Conservation (phyloP, 2,113 vertebrate species). For the Prionailurus bengalensis region DNA sequence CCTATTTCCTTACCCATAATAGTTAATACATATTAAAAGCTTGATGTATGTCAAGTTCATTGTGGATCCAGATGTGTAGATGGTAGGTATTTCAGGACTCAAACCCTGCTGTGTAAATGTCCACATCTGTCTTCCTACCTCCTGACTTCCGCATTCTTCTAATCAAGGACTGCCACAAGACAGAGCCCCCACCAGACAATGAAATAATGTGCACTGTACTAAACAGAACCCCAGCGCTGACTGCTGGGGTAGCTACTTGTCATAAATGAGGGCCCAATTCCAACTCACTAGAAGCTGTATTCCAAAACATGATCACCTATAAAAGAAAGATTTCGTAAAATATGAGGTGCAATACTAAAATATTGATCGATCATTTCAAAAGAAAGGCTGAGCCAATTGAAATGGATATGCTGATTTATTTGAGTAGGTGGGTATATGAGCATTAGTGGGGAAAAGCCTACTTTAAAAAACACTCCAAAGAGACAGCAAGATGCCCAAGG, state of each 20-base stretch:
- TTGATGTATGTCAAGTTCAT: neutral
- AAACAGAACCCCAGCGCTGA: neutral
- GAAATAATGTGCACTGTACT: neutral
- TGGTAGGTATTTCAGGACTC: neutral
- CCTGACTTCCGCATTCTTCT: neutral
- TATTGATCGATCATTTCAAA: constrained; percentile 13
- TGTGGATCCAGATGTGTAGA: neutral
- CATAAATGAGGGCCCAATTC: neutral
- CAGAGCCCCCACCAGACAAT: neutral
- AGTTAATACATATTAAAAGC: neutral
- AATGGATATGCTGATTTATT: neutral
- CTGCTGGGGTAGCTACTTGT: neutral
- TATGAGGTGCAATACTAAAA: neutral
- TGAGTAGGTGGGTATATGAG: neutral
- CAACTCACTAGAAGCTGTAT: neutral
- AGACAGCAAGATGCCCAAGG: neutral
- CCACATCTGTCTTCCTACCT: neutral
- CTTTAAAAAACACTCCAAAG: neutral
- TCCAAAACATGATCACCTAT: neutral
- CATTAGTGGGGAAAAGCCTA: neutral
- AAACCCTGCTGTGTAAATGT: neutral
- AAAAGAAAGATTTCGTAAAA: neutral
- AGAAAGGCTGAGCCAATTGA: neutral
- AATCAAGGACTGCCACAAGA: neutral
- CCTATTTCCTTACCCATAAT: neutral